phyloP scores from a whole-genome alignment of 2,797 vertebrate species.

The Sebastes minor region DNA sequence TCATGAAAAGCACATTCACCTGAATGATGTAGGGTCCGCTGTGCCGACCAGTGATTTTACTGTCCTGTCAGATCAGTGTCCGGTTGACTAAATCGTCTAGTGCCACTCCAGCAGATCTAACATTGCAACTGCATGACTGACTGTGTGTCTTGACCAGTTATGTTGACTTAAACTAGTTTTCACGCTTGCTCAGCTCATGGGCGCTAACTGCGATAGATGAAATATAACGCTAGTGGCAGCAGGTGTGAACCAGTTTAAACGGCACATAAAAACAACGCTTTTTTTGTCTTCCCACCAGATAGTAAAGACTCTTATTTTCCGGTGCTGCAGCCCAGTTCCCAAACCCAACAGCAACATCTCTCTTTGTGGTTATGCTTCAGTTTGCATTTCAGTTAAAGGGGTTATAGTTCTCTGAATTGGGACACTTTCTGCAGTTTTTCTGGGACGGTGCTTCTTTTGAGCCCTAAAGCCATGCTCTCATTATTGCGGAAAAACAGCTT shows the following conservation, averaged over 20 bases:
- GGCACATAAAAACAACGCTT: background rate
- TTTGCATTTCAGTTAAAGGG: background rate
- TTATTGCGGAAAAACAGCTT: background rate
- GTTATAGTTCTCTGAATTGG: background rate
- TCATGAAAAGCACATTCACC: background rate
- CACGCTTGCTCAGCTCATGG: background rate
- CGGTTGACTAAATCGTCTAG: constrained; percentile 19
- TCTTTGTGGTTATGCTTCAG: constrained; percentile 63
- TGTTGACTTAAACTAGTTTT: constrained; percentile 5
- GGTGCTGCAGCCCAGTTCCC: background rate
- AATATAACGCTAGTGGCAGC: background rate
- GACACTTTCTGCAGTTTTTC: background rate
- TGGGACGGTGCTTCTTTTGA: background rate
- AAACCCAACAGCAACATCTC: constrained; percentile 51
- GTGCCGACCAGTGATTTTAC: constrained; percentile 5
- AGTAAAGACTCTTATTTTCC: background rate
- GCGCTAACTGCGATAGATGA: background rate
- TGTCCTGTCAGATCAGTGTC: constrained; percentile 21
- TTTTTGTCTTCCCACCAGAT: background rate
- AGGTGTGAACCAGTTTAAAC: background rate
- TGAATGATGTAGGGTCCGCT: background rate
- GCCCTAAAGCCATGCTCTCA: background rate
- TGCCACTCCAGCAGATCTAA: constrained; percentile 42
- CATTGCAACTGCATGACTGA: constrained; percentile 49
- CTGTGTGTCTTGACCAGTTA: constrained; percentile 15